phyloP scores from a whole-genome alignment of 2,113 vertebrate species.

The Mus musculus region DNA sequence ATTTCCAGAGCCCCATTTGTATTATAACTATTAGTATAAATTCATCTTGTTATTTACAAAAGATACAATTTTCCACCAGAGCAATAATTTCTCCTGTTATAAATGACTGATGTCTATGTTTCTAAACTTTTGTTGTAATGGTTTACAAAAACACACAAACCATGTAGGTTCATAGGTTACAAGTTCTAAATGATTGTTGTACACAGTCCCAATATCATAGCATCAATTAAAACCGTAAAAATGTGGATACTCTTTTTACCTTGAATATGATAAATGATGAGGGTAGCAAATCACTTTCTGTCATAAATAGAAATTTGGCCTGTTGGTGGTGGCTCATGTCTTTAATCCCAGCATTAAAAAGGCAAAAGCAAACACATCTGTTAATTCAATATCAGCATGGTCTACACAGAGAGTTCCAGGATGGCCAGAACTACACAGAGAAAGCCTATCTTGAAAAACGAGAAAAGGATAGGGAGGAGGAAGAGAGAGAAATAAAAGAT shows the following conservation, averaged over 20 bases:
- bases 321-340: neutral
- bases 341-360: neutral
- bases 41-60: neutral
- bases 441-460: neutral
- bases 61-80: neutral
- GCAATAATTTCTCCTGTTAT: neutral
- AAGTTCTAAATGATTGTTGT: neutral
- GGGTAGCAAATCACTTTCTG: neutral
- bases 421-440: neutral
- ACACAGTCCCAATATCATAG: neutral
- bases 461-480: neutral
- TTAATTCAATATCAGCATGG: neutral
- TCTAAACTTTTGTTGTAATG: neutral
- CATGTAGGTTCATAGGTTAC: neutral
- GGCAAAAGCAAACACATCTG: neutral
- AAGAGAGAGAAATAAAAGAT: neutral
- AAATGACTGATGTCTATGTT: neutral
- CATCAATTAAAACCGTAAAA: neutral
- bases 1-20: neutral
- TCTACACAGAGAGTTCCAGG: neutral
- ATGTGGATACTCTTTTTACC: neutral
- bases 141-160: neutral
- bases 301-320: slow-evolving; percentile 14
- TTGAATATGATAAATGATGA: neutral
- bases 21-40: neutral